These are phyloP conservation scores for Oncopeltus fasciatus DNA, from an alignment of 1,140 invertebrate genomes.

Conservation along the genomic window DNA sequence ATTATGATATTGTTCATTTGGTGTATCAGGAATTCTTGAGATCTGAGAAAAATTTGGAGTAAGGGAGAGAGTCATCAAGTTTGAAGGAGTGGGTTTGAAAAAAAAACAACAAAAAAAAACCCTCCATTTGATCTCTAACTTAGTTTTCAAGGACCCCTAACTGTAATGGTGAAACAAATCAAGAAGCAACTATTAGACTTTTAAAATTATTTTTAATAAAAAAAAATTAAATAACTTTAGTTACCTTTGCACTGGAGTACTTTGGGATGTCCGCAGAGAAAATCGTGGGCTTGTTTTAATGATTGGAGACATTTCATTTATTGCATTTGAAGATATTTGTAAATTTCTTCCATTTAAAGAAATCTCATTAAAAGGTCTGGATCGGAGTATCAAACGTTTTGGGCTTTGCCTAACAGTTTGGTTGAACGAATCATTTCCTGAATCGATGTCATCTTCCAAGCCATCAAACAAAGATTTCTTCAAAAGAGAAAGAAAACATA, in stretches of 20 bases:
- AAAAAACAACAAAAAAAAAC: too few relatives aligned
- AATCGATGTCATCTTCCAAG: conserved; percentile 49
- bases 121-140: too few relatives aligned
- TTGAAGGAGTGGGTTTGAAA: too few relatives aligned
- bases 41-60: too few relatives aligned
- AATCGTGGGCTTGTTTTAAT: conserved; percentile 11
- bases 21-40: too few relatives aligned
- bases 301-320: conserved; percentile 13
- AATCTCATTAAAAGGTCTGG: background rate
- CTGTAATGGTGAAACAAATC: too few relatives aligned
- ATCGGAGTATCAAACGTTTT: conserved; percentile 17
- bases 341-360: conserved; percentile 1
- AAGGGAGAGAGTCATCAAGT: too few relatives aligned
- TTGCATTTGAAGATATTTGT: background rate
- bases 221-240: background rate
- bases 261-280: background rate
- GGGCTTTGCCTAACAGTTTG: conserved; percentile 10
- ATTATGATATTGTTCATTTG: too few relatives aligned
- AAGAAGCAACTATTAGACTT: too few relatives aligned
- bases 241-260: background rate
- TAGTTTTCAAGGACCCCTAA: too few relatives aligned
- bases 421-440: conserved; percentile 6
- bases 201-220: too few relatives aligned
- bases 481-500: background rate
- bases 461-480: conserved; percentile 54